Base-by-base conservation (phyloP, 2,888 invertebrate species). In the Scaptomyza polygonia region DNA sequence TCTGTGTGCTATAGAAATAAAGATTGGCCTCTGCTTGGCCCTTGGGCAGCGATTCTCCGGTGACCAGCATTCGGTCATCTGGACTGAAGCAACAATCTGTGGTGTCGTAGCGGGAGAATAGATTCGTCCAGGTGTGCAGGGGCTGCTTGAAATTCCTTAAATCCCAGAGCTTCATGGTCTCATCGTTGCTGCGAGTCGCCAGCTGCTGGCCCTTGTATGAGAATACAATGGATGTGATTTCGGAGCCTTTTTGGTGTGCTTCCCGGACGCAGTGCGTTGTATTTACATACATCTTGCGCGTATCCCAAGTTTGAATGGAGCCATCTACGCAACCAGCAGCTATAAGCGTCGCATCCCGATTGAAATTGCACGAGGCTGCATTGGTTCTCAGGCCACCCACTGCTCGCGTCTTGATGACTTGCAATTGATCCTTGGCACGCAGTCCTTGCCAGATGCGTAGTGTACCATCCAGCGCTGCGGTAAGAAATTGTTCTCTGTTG, bases 131-230 rank as follows among this genome's bases (percentile, higher is more conserved):
- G 1, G 93, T 93, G 62, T 96, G 93, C 0, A 99, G 66, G 0
- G 97, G 95, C 68, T 94, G 93, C 87, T 96, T 98, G 61, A 97
- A 96, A 51, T 94, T 94, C 51, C 98, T 93, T 39, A 98, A 88
- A 89, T 99, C 99, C 98, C 99, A 99, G 0, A 99, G 91, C 91
- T 99, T 99, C 73, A 99, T 92, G 0, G 98, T 97, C 82, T 98
- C 97, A 90, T 99, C 99, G 73, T 96, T 96, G 53, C 96, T 95
- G 65, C 99, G 93, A 0, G 97, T 96, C 0, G 96, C 95, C 21
- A 99, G 71, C 54, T 91, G 89, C 25, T 77, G 73, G 45, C 97
- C 96, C 59, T 97, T 94, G 86, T 99, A 98, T 0, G 99, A 98
- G 90, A 97, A 99, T 2, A 94, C 93, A 34, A 99, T 93, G 57